Evolutionary conservation across 1,140 invertebrate genomes (phyloP).

Genomic region (Lordiphosa clarofinis): DNA sequence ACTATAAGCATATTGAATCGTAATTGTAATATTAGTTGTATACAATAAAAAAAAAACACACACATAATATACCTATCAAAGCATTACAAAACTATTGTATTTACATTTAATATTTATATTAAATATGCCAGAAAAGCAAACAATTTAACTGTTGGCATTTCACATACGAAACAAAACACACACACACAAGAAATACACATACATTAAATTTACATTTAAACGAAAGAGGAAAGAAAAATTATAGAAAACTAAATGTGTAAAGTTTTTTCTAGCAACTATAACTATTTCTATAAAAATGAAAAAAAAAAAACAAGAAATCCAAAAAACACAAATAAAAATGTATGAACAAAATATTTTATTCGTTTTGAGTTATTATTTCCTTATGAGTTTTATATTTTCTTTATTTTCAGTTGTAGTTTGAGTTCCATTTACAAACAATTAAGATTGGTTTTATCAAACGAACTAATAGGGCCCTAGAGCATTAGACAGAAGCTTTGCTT

Average conservation of each 20-base stretch:
- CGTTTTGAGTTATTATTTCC: conserved; percentile 19
- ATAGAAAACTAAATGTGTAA: conserved; percentile 70
- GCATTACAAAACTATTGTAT: conserved; percentile 56
- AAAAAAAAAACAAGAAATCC: conserved; percentile 34
- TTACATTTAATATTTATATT: conserved; percentile 69
- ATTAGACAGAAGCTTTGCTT: too few relatives aligned
- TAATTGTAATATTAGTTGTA: conserved; percentile 65
- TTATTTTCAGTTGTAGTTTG: too few relatives aligned
- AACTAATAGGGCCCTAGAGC: too few relatives aligned
- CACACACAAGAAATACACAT: conserved; percentile 1
- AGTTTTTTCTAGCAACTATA: conserved; percentile 69
- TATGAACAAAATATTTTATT: conserved; percentile 37
- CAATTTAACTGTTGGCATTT: conserved; percentile 75
- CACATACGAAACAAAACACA: conserved; percentile 65
- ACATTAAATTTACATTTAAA: conserved; percentile 16
- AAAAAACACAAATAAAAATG: conserved; percentile 60
- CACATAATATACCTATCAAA: conserved; percentile 4
- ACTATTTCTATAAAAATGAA: conserved; percentile 63
- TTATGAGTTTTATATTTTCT: conserved; percentile 22
- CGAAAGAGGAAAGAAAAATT: conserved; percentile 48
- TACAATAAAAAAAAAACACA: conserved; percentile 22
- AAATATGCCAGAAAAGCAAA: conserved; percentile 46
- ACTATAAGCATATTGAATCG: conserved; percentile 64
- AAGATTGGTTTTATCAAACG: too few relatives aligned
- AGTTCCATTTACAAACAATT: not conserved